Conservation (phyloP, 2,888 invertebrate species). For the Sepiola atlantica region DNA sequence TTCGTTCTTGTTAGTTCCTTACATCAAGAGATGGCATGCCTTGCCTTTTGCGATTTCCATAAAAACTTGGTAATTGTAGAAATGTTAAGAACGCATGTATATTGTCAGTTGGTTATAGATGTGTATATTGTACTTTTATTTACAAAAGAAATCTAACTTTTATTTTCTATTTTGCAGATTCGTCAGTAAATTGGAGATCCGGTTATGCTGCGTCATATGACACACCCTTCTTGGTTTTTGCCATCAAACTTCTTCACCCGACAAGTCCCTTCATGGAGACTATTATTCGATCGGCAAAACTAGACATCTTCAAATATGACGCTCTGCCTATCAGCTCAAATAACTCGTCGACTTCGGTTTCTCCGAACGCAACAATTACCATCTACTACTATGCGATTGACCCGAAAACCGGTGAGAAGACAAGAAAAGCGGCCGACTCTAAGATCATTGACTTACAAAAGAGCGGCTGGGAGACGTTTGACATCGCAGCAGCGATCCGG, state of each 20-base stretch:
- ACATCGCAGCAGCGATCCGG: neutral
- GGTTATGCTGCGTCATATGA: neutral
- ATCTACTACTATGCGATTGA: neutral
- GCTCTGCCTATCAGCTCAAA: too few species aligned
- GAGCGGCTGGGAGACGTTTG: constrained; percentile 33
- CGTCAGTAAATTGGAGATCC: neutral
- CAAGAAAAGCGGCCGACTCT: constrained; percentile 33
- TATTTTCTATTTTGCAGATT: neutral
- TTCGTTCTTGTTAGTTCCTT: too few species aligned
- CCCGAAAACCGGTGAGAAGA: neutral
- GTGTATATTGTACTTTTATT: neutral
- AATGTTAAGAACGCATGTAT: too few species aligned
- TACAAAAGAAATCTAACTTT: neutral
- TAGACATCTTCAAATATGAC: neutral
- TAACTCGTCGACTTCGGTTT: neutral
- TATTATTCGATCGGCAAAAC: constrained; percentile 24
- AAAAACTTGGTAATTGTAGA: too few species aligned
- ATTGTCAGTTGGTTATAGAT: too few species aligned
- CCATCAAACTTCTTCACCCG: constrained; percentile 32
- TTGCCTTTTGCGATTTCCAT: too few species aligned
- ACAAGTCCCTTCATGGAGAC: constrained; percentile 38
- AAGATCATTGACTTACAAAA: neutral
- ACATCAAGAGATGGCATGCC: too few species aligned
- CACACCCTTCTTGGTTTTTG: neutral
- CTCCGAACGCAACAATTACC: neutral